Percentiles rank a stretch among this genome's conserved stretches.
Conservation (phyloP, 2,113 vertebrate species). For the Eclectus roratus region DNA sequence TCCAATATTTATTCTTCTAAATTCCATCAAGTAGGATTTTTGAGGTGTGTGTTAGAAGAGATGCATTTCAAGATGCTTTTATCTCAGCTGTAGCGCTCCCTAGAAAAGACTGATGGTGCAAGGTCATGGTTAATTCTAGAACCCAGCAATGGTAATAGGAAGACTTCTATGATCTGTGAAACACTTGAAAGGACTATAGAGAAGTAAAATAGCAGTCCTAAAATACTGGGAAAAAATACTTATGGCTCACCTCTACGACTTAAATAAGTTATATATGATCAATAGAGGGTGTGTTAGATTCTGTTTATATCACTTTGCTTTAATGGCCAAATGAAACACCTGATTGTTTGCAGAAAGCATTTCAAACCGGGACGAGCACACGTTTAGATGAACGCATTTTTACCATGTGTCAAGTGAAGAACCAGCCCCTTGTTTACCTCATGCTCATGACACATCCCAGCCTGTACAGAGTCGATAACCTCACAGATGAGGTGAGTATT, state of each 20-base stretch:
- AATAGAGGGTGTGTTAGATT: neutral
- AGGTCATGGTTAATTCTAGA: neutral
- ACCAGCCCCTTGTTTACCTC: conserved; percentile 89
- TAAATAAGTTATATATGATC: neutral
- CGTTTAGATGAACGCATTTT: conserved; percentile 91
- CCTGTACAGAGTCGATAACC: conserved; percentile 88
- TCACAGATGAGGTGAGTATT: conserved; percentile 88
- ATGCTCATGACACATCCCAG: conserved; percentile 92
- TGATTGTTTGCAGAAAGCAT: conserved; percentile 83
- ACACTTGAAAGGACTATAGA: neutral
- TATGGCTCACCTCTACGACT: neutral
- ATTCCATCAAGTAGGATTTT: neutral
- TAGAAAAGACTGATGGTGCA: neutral
- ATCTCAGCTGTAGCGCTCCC: neutral
- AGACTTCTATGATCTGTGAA: neutral
- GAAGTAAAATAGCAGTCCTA: neutral
- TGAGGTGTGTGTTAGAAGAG: neutral
- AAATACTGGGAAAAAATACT: neutral
- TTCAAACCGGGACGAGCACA: conserved; percentile 88
- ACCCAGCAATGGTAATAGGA: neutral
- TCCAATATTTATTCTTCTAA: neutral
- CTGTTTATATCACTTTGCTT: neutral
- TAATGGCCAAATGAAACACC: neutral
- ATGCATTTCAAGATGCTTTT: neutral
- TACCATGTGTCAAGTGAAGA: conserved; percentile 95